Evolutionary conservation across 2,888 invertebrate genomes (phyloP), one percentile per base, ranked within the genome.

Genomic region (Drosophila niveifrons): DNA sequence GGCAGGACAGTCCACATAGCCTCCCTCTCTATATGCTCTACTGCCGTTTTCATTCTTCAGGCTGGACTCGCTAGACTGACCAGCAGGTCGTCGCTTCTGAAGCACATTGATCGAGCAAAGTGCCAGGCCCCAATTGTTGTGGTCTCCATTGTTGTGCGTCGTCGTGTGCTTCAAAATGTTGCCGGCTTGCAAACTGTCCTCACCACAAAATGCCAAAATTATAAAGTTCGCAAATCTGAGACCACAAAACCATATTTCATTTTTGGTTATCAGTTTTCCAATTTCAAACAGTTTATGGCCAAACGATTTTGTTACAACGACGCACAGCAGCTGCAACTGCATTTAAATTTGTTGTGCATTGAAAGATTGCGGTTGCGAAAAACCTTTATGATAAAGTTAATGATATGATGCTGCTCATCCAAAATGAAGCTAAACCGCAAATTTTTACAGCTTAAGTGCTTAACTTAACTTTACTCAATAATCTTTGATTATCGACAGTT

Each of bases 61-160:
- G 11, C 29, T 15, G 23, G 6, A 9, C 29, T 34, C n/a, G 48
- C 15, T 34, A 10, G 36, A 0, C 43, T 28, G 17, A 15, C 52
- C 46, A 23, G 6, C 23, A 6, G n/a, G 46, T 52, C 11, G 9
- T 11, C 2, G 39, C 23, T n/a, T 6, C 8, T 43, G 44, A 29
- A 47, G 71, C 59, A 72, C 43, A 51, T 74, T 58, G 75, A 76
- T 78, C 69, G 59, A 75, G 66, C 64, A 58, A 77, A 76, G 59
- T 68, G 66, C 67, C 68, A 63, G 58, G 71, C 79, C 82, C 61
- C 87, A 82, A 82, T 83, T 78, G 78, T 64, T 83, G 75, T 75
- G 81, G 82, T 78, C 47, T 63, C 74, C 29, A 52, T 43, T 67
- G 57, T 53, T 69, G 72, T 50, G 47, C 55, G 53, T 36, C 51